These are phyloP conservation scores for Crepidodera aurea DNA, from an alignment of 2,888 invertebrate species.

Conservation along the genomic window DNA sequence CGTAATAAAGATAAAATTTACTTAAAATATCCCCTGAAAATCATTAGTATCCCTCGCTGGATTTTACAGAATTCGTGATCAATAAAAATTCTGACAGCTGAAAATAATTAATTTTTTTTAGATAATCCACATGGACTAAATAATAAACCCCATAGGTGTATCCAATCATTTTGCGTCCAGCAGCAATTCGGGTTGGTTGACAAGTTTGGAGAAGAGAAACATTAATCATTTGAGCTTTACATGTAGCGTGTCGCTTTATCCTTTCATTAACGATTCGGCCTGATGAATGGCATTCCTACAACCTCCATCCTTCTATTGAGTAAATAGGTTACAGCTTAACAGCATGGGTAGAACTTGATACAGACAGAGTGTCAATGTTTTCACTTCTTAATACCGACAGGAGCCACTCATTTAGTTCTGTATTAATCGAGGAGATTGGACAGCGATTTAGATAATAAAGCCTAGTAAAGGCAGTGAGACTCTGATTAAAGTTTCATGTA, in stretches of 20 bases:
- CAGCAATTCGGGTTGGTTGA: neutral
- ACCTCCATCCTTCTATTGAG: constrained; percentile 34
- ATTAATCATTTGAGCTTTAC: constrained; percentile 32
- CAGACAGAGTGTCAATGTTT: neutral
- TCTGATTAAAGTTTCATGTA: too few relatives aligned
- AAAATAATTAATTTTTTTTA: neutral
- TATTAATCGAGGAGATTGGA: neutral
- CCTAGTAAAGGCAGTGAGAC: too few relatives aligned
- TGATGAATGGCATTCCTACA: constrained; percentile 35
- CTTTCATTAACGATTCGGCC: constrained; percentile 38
- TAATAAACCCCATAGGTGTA: constrained; percentile 1
- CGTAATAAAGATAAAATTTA: too few relatives aligned
- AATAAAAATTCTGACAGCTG: too few relatives aligned
- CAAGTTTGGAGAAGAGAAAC: constrained; percentile 12
- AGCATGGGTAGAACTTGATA: neutral
- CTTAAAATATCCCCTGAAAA: too few relatives aligned
- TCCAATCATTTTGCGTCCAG: neutral
- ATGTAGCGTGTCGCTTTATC: constrained; percentile 35
- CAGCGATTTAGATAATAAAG: too few relatives aligned
- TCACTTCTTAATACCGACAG: neutral
- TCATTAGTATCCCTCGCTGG: too few relatives aligned
- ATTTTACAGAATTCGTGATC: too few relatives aligned
- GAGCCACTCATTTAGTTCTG: neutral
- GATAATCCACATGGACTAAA: neutral
- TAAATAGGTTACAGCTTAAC: constrained; percentile 27